Evolutionary conservation across 1,140 invertebrate genomes (phyloP).

Genomic region (Lepidurus apus): DNA sequence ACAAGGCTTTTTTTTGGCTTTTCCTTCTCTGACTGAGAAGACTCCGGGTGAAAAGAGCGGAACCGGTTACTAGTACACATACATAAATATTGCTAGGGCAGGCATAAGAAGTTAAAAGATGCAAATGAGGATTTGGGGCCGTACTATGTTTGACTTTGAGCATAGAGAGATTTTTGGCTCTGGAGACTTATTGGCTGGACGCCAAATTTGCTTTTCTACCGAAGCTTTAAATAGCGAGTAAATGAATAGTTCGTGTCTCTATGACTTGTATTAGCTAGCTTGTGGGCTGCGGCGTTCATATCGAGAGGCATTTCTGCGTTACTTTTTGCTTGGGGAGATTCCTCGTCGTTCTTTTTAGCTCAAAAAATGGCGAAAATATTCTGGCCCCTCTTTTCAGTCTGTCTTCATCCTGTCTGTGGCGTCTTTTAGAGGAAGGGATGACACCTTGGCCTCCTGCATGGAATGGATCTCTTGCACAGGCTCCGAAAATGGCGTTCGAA

Average conservation of each 20-base stretch:
- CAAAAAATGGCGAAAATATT: not conserved
- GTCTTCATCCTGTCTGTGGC: not conserved
- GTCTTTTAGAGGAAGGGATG: not conserved
- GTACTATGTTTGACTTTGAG: not conserved
- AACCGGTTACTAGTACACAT: not conserved
- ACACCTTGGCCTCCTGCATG: not conserved
- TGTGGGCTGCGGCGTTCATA: not conserved
- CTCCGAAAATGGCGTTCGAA: not conserved
- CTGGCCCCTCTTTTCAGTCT: not conserved
- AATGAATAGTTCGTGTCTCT: not conserved
- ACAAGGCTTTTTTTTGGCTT: not conserved
- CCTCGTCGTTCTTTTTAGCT: not conserved
- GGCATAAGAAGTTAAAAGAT: not conserved
- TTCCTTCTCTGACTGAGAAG: not conserved
- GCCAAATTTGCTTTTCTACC: not conserved
- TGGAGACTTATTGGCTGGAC: not conserved
- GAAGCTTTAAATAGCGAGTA: not conserved
- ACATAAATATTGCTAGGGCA: conserved; percentile 7
- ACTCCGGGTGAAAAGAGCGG: not conserved
- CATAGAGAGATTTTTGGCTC: not conserved
- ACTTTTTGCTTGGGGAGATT: too few relatives aligned
- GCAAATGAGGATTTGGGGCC: not conserved
- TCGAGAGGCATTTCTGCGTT: not conserved
- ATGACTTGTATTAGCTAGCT: not conserved
- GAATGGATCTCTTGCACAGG: not conserved